Percentiles rank a stretch among this genome's conserved stretches.
Conservation (phyloP, 2,797 vertebrate genomes). For the Smutsia temminckii region DNA sequence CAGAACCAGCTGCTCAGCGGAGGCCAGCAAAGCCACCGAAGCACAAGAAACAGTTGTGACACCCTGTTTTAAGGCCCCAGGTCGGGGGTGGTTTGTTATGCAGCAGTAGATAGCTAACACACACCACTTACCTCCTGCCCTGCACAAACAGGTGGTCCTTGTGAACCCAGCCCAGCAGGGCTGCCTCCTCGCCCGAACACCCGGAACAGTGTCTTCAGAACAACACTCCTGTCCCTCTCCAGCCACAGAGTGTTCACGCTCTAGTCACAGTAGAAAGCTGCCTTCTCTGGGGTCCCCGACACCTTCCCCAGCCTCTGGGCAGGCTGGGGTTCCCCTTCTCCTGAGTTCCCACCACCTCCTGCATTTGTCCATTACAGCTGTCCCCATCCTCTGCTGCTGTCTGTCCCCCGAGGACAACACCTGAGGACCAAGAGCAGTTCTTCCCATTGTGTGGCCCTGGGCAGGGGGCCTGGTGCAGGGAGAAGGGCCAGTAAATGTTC, state of each 20-base stretch:
- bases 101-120: neutral
- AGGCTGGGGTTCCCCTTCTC: neutral
- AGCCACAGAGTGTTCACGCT: neutral
- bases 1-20: neutral
- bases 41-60: too few relatives aligned
- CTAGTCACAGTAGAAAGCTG: too few relatives aligned
- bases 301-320: neutral
- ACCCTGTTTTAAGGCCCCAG: too few relatives aligned
- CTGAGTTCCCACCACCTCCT: neutral
- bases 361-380: neutral
- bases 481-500: too few relatives aligned
- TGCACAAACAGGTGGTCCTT: neutral
- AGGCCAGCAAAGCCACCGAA: neutral
- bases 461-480: neutral
- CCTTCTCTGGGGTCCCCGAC: neutral
- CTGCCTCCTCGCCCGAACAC: neutral
- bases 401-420: neutral
- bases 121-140: fast-evolving
- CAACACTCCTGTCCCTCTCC: neutral
- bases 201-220: neutral
- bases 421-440: neutral
- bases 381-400: fast-evolving
- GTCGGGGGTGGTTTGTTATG: neutral
- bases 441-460: neutral
- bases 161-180: neutral